Conservation (phyloP, 2,888 invertebrate species). For the Lasioglossum villosulum region DNA sequence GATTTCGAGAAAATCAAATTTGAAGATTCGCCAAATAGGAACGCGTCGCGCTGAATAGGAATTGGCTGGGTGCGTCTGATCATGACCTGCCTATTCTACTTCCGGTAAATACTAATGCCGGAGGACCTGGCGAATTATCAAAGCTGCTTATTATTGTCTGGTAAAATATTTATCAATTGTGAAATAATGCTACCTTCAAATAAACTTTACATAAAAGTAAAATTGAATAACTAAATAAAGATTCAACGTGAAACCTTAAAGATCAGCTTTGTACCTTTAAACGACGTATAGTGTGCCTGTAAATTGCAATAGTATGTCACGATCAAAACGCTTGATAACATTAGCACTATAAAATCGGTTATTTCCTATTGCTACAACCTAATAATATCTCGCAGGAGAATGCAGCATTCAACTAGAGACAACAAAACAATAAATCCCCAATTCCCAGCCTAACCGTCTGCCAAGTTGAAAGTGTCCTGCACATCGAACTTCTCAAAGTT, state of each 20-base stretch:
- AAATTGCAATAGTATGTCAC: too few species aligned
- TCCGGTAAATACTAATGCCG: background rate
- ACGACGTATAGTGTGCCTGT: too few species aligned
- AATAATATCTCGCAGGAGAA: background rate
- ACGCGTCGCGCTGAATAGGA: background rate
- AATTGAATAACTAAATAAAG: too few species aligned
- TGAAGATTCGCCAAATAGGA: background rate
- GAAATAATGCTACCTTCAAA: too few species aligned
- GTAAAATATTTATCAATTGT: too few species aligned
- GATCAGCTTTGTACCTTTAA: too few species aligned
- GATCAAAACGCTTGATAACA: too few species aligned
- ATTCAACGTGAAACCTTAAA: too few species aligned
- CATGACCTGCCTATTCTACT: background rate
- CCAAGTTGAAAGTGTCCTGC: background rate
- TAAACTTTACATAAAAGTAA: too few species aligned
- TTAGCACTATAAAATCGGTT: too few species aligned
- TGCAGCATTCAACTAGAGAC: background rate
- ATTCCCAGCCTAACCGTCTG: background rate
- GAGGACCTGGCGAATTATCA: too few species aligned
- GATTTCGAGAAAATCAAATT: background rate
- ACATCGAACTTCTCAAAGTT: background rate
- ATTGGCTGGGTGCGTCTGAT: background rate
- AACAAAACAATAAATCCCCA: background rate
- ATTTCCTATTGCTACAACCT: background rate
- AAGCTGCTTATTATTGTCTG: too few species aligned